These are phyloP conservation scores for Yoshiicerus persimilis DNA, from an alignment of 1,140 invertebrate species.

Conservation along the genomic window DNA sequence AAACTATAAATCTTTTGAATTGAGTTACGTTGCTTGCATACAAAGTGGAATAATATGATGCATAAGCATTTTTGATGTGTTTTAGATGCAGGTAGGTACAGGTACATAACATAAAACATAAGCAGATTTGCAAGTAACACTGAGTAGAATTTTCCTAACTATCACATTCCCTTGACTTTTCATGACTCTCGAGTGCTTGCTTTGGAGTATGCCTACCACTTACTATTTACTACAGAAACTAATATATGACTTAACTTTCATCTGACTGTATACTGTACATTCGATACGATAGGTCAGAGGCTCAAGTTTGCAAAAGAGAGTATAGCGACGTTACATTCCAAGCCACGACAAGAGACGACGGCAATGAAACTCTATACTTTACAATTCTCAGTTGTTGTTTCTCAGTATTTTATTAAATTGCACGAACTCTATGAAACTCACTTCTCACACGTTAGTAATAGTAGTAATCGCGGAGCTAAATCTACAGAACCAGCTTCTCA, in stretches of 20 bases:
- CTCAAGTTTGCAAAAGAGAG: not conserved
- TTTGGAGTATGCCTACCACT: not conserved
- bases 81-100: not conserved
- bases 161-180: constrained; percentile 13
- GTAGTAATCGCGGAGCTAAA: not conserved
- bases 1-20: not conserved
- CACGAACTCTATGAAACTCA: not conserved
- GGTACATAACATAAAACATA: no score
- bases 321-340: no score
- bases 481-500: not conserved
- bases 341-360: not conserved
- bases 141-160: not conserved
- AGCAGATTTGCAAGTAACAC: not conserved
- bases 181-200: not conserved
- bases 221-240: not conserved
- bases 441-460: not conserved
- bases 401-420: no score
- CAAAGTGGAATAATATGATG: not conserved
- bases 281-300: not conserved
- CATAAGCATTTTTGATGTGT: not conserved
- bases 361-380: not conserved
- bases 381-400: no score
- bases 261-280: no score
- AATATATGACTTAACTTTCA: not conserved
- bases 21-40: not conserved